Evolutionary conservation across 2,888 invertebrate genomes (phyloP).

Genomic region (Danaus chrysippus): DNA sequence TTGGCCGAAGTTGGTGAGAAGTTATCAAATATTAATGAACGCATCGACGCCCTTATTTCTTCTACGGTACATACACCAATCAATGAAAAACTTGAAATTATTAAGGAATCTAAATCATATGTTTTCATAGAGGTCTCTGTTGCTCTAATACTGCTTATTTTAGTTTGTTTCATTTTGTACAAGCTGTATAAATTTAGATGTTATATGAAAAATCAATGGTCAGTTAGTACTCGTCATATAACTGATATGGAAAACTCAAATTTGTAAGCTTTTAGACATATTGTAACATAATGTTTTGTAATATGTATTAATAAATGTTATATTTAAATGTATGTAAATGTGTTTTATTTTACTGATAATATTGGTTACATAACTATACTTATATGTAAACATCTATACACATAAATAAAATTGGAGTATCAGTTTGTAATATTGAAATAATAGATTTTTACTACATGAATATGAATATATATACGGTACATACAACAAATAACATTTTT

Average conservation of each 20-base stretch:
- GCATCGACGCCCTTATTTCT: conserved; percentile 6
- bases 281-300: conserved; percentile 3
- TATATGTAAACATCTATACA: no score
- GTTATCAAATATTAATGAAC: conserved; percentile 27
- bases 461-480: no score
- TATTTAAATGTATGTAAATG: no score
- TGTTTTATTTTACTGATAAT: no score
- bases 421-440: no score
- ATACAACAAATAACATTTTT: no score
- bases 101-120: conserved; percentile 12
- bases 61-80: background rate
- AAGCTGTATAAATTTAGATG: conserved; percentile 42
- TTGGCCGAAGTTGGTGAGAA: conserved; percentile 35
- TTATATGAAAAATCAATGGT: conserved; percentile 37
- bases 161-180: conserved; percentile 41
- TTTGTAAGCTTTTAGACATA: conserved; percentile 32
- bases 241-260: conserved; percentile 45
- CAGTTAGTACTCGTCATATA: conserved; percentile 44
- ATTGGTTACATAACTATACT: no score
- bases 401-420: no score
- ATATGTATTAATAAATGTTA: background rate
- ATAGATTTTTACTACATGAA: no score
- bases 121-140: conserved; percentile 43
- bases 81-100: conserved; percentile 9
- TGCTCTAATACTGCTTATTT: conserved; percentile 42